Conservation (phyloP, 2,797 vertebrate genomes). For the Tachyglossus aculeatus region DNA sequence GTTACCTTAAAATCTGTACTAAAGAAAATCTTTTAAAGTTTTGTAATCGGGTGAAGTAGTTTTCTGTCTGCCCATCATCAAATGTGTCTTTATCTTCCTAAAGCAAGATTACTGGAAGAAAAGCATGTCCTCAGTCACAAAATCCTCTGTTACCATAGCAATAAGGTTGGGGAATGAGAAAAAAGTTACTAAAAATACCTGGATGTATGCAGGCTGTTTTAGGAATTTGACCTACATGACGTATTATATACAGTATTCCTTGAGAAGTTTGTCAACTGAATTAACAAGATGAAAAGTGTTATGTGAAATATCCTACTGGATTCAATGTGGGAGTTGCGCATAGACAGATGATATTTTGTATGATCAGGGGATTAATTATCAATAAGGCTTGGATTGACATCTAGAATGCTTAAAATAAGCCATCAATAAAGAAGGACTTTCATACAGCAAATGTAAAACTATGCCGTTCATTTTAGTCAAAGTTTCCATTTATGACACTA, state of each 20-base stretch:
- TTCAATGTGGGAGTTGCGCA: background rate
- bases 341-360: constrained; percentile 16
- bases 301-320: constrained; percentile 15
- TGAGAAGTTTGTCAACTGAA: constrained; percentile 49
- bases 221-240: constrained; percentile 64
- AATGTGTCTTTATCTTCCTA: constrained; percentile 48
- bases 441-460: constrained; percentile 4
- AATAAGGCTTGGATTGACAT: constrained; percentile 28
- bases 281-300: background rate
- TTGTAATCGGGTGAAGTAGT: background rate
- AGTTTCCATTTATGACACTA: too few species aligned
- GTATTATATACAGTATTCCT: constrained; percentile 22
- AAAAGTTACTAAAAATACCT: constrained; percentile 67
- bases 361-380: constrained; percentile 25
- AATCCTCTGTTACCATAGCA: constrained; percentile 69
- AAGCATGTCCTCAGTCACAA: constrained; percentile 57
- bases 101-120: constrained; percentile 57
- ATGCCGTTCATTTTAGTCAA: constrained; percentile 3
- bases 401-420: constrained; percentile 24
- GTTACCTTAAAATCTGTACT: constrained; percentile 29
- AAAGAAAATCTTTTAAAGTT: background rate
- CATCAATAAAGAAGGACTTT: constrained; percentile 5
- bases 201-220: constrained; percentile 58
- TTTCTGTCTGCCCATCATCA: background rate
- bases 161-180: constrained; percentile 44